phyloP scores from a whole-genome alignment of 2,797 vertebrate genomes.

The Rhyacichthys aspro region DNA sequence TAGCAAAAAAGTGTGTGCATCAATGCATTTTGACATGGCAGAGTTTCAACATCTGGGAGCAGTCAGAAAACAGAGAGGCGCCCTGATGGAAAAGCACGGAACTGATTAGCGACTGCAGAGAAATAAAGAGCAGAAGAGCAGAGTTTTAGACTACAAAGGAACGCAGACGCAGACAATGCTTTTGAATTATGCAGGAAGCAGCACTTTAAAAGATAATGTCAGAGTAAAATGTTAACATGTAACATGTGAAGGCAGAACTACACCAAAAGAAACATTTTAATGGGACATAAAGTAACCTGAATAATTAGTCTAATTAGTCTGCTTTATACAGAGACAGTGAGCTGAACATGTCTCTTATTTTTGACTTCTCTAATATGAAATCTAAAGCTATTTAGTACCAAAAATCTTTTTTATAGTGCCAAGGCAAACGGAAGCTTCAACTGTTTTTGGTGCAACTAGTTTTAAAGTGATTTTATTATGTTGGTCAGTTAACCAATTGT shows the following conservation, averaged over 20 bases:
- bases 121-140: slow-evolving; percentile 31
- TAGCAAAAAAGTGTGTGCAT: slow-evolving; percentile 16
- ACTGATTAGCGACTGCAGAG: slow-evolving; percentile 57
- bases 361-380: too few relatives aligned
- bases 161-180: slow-evolving; percentile 24
- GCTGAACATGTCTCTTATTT: too few relatives aligned
- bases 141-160: slow-evolving; percentile 44
- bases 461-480: too few relatives aligned
- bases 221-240: slow-evolving; percentile 51
- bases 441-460: too few relatives aligned
- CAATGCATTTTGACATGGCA: slow-evolving; percentile 44
- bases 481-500: too few relatives aligned
- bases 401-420: too few relatives aligned
- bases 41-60: slow-evolving; percentile 75
- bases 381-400: too few relatives aligned
- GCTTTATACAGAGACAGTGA: too few relatives aligned
- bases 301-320: background rate
- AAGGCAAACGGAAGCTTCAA: too few relatives aligned
- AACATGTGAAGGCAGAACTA: slow-evolving; percentile 6
- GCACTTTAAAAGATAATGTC: slow-evolving; percentile 35
- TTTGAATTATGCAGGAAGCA: slow-evolving; percentile 33
- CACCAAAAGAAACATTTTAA: slow-evolving; percentile 28
- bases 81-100: slow-evolving; percentile 43
- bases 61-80: slow-evolving; percentile 49
- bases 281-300: slow-evolving; percentile 22